phyloP scores from a whole-genome alignment of 2,888 invertebrate genomes.

The Drosophila monieri region DNA sequence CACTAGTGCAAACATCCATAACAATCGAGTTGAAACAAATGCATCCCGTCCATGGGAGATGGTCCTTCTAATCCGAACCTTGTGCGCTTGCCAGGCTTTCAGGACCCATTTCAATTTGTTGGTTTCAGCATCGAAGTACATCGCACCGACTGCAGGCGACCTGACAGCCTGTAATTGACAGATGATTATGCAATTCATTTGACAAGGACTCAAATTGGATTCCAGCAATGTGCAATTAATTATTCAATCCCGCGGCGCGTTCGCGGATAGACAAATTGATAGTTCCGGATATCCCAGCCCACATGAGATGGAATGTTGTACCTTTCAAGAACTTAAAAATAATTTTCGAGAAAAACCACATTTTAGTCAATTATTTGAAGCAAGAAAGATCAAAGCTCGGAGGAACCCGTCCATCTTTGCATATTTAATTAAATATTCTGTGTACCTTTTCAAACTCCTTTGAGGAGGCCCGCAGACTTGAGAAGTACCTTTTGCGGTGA shows the following conservation, averaged over 20 bases:
- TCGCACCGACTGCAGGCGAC: slow-evolving; percentile 1
- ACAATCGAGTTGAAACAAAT: slow-evolving; percentile 75
- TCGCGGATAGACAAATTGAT: neutral
- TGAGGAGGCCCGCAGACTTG: slow-evolving; percentile 33
- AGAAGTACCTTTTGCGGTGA: slow-evolving; percentile 63
- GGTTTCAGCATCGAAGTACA: slow-evolving; percentile 19
- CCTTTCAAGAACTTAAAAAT: neutral
- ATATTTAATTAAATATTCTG: slow-evolving; percentile 56
- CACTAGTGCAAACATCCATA: slow-evolving; percentile 64
- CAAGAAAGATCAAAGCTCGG: slow-evolving; percentile 1
- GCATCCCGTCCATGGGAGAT: slow-evolving; percentile 48
- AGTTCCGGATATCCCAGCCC: neutral
- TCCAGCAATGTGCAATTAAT: slow-evolving; percentile 25
- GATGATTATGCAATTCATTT: slow-evolving; percentile 38
- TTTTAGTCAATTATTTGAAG: neutral
- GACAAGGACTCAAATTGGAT: slow-evolving; percentile 6
- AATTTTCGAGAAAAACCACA: neutral
- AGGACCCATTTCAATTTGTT: slow-evolving; percentile 41
- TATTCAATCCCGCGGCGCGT: slow-evolving; percentile 3
- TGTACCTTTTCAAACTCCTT: slow-evolving; percentile 40
- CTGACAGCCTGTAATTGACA: slow-evolving; percentile 38
- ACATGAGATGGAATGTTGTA: neutral
- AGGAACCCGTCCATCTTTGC: slow-evolving; percentile 11
- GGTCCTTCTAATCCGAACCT: slow-evolving; percentile 53
- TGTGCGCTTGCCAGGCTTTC: slow-evolving; percentile 58